These are phyloP conservation scores for Apodemia zela DNA, from an alignment of 2,888 invertebrate species.

Conservation along the genomic window DNA sequence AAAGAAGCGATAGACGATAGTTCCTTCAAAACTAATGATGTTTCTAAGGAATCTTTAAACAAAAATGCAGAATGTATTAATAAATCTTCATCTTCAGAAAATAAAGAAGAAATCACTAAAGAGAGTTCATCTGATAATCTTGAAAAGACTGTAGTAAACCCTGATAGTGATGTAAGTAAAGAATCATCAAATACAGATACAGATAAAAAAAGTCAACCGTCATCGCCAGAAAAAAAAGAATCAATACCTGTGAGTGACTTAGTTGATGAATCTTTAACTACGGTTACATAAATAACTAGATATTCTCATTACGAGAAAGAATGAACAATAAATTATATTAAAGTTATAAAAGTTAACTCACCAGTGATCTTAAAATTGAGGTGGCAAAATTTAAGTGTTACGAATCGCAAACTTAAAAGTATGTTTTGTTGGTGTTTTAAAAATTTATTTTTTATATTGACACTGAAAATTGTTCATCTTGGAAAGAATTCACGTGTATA, in stretches of 20 bases:
- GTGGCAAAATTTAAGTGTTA: neutral
- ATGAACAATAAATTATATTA: neutral
- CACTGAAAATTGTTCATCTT: neutral
- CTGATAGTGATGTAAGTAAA: slow-evolving; percentile 48
- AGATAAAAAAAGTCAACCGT: slow-evolving; percentile 28
- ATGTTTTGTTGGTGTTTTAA: neutral
- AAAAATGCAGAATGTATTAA: neutral
- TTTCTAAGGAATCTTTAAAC: neutral
- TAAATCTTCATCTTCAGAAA: slow-evolving; percentile 21
- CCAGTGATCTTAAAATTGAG: neutral
- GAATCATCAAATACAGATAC: slow-evolving; percentile 52
- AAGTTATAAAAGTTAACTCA: no score
- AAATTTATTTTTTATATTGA: neutral
- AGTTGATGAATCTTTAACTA: neutral
- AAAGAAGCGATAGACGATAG: neutral
- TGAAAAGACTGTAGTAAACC: slow-evolving; percentile 24
- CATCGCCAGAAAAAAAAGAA: slow-evolving; percentile 23
- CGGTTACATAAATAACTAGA: neutral
- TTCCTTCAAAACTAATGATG: slow-evolving; percentile 34
- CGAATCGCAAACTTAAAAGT: neutral
- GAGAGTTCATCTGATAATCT: neutral
- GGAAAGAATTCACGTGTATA: no score
- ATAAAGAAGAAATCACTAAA: slow-evolving; percentile 38
- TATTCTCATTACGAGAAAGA: neutral
- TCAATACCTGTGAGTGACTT: slow-evolving; percentile 13